phyloP scores from a whole-genome alignment of 2,888 invertebrate genomes.

The Auanema freiburgensis region DNA sequence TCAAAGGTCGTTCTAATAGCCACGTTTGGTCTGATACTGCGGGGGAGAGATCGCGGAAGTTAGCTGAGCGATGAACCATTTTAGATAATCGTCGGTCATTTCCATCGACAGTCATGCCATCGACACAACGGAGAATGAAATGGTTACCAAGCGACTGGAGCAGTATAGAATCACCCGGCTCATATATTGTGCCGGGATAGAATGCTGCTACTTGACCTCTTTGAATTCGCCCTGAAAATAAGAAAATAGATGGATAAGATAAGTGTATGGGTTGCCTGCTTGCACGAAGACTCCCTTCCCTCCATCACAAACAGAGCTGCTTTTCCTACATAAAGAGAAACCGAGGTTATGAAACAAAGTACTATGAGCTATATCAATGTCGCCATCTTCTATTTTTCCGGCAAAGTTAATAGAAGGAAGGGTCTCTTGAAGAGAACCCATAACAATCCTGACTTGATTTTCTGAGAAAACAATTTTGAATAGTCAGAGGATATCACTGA shows the following conservation, averaged over 20 bases:
- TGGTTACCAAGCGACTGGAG: constrained; percentile 68
- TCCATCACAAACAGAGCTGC: constrained; percentile 8
- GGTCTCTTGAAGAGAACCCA: neutral
- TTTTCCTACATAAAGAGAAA: constrained; percentile 8
- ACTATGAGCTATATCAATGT: constrained; percentile 1
- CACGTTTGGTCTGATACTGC: constrained; percentile 65
- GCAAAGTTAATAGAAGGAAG: constrained; percentile 8
- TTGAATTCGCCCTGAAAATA: constrained; percentile 1
- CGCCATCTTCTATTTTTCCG: neutral
- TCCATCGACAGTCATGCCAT: constrained; percentile 68
- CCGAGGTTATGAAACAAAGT: constrained; percentile 3
- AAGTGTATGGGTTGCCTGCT: neutral
- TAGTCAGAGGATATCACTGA: neutral
- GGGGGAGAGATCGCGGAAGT: constrained; percentile 65
- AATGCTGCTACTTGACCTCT: constrained; percentile 16
- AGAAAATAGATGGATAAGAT: neutral
- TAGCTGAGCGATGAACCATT: constrained; percentile 67
- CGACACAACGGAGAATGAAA: constrained; percentile 69
- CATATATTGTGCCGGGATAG: constrained; percentile 67
- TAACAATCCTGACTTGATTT: neutral
- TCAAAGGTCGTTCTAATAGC: constrained; percentile 64
- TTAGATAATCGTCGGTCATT: constrained; percentile 67
- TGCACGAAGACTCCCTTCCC: constrained; percentile 19
- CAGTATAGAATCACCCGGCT: constrained; percentile 67
- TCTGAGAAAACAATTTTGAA: constrained; percentile 6